Evolutionary conservation across 2,888 invertebrate species (phyloP).

Genomic region (Aspidiotus destructor): DNA sequence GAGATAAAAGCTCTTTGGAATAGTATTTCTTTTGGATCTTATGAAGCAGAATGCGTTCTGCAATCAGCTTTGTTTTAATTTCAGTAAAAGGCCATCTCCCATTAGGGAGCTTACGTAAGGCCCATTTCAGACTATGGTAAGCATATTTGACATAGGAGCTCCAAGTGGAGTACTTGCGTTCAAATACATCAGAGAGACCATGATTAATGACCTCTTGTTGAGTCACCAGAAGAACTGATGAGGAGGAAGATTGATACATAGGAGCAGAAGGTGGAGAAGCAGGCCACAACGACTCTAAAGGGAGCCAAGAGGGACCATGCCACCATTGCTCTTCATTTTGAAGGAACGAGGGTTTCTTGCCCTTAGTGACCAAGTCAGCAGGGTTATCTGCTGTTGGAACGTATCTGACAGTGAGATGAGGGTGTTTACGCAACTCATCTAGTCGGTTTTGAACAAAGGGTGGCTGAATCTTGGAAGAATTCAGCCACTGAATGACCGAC

Average conservation of each 20-base stretch:
- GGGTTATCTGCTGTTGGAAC: neutral
- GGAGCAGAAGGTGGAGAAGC: neutral
- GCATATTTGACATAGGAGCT: too few relatives aligned
- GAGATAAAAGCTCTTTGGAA: neutral
- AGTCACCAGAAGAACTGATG: neutral
- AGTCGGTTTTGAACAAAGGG: neutral
- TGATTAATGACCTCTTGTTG: neutral
- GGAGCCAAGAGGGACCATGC: slow-evolving; percentile 8
- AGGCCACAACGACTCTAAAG: neutral
- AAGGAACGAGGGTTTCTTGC: neutral
- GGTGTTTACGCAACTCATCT: neutral
- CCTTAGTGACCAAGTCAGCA: slow-evolving; percentile 2
- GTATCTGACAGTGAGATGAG: neutral
- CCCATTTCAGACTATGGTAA: neutral
- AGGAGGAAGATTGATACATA: neutral
- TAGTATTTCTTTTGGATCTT: neutral
- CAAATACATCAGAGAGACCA: too few relatives aligned
- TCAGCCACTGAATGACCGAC: slow-evolving; percentile 1
- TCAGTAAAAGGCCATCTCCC: too few relatives aligned
- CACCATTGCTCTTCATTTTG: slow-evolving; percentile 3
- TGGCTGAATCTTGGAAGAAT: neutral
- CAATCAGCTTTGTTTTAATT: neutral
- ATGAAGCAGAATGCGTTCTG: neutral
- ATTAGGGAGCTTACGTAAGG: neutral
- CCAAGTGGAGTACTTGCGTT: too few relatives aligned